These are phyloP conservation scores for Eudiplozoon nipponicum DNA, from an alignment of 2,888 invertebrate genomes.

Conservation along the genomic window DNA sequence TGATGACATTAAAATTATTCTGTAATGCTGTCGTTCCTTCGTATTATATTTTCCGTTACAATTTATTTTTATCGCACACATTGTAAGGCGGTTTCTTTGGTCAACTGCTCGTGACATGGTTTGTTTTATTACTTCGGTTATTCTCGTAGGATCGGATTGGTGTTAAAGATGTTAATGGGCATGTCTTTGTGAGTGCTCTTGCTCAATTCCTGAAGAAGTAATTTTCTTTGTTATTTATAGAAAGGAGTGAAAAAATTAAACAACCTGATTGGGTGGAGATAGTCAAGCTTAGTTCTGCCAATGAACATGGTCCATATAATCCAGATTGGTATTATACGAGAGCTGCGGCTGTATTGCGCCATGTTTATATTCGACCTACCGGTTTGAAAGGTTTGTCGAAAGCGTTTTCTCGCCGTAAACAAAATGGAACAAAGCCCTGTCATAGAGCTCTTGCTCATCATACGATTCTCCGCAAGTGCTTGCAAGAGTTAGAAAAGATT, in stretches of 20 bases:
- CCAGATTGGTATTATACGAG: slow-evolving; percentile 88
- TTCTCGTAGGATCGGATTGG: too few relatives aligned
- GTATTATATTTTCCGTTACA: too few relatives aligned
- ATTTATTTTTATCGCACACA: too few relatives aligned
- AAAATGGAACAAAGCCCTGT: slow-evolving; percentile 72
- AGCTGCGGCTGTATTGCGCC: slow-evolving; percentile 61
- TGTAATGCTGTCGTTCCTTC: too few relatives aligned
- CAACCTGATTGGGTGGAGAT: slow-evolving; percentile 90
- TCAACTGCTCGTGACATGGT: too few relatives aligned
- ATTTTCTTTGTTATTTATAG: slow-evolving; percentile 30
- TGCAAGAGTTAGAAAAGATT: slow-evolving; percentile 59
- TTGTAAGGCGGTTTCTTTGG: too few relatives aligned
- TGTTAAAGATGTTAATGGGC: slow-evolving; percentile 90
- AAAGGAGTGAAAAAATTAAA: slow-evolving; percentile 51
- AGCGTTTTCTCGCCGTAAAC: slow-evolving; percentile 62
- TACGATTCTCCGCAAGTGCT: slow-evolving; percentile 56
- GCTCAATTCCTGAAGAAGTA: slow-evolving; percentile 89
- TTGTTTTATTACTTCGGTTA: too few relatives aligned
- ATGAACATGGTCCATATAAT: slow-evolving; percentile 83
- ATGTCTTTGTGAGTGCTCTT: slow-evolving; percentile 71
- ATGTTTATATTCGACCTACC: slow-evolving; percentile 68
- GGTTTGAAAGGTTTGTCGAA: slow-evolving; percentile 79
- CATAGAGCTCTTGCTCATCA: slow-evolving; percentile 69
- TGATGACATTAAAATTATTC: too few relatives aligned
- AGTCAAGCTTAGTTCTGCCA: slow-evolving; percentile 64